Evolutionary conservation across 1,140 invertebrate genomes (phyloP), one percentile per base, ranked within the genome.

Genomic region (Thrips palmi): DNA sequence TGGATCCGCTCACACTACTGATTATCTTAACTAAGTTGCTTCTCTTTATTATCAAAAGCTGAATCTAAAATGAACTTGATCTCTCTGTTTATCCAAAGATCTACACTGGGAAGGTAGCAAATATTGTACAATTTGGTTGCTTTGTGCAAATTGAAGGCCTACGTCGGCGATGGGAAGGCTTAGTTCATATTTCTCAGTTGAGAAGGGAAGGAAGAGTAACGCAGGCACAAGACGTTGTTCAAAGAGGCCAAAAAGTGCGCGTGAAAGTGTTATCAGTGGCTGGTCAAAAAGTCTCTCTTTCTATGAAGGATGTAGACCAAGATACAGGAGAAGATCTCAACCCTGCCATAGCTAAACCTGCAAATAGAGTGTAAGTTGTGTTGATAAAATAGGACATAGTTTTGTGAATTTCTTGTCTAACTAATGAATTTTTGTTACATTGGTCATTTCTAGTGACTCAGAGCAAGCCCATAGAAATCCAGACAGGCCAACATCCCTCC

Each of bases 291-390:
- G 86, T 92, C 0, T 93, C 91, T 27, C 62, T 99, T 4, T 93
- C 88, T 14, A 94, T 99, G 79, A 98, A 96, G 63, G 94, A 98
- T 62, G 93, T 97, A 0, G 86, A 96, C 55, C 94, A 98, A 60
- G 73, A 80, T 19, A 83, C 77, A 2, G 96, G 94, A 1, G 75
- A 78, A 54, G 94, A 99, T 67, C 61, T 98, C 3, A 97, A 97
- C 63, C 91, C 91, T 37, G 54, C 70, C 12, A 76, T 27, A 33
- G 32, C 22, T 18, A 33, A 11, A 23, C 14, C 20, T 20, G 15
- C 14, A 22, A 7, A 6, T 41, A 37, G 23, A n/a, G n/a, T 42
- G 21, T 37, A 22, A 33, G 2, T 34, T 45, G 43, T 28, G 49
- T 44, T 25, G 48, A 50, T 22, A 45, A 49, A 37, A 30, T 37